Percentiles rank a stretch among this genome's conserved stretches.
Evolutionary conservation across 2,797 vertebrate species (phyloP).

Genomic region (Holocentrus rufus): DNA sequence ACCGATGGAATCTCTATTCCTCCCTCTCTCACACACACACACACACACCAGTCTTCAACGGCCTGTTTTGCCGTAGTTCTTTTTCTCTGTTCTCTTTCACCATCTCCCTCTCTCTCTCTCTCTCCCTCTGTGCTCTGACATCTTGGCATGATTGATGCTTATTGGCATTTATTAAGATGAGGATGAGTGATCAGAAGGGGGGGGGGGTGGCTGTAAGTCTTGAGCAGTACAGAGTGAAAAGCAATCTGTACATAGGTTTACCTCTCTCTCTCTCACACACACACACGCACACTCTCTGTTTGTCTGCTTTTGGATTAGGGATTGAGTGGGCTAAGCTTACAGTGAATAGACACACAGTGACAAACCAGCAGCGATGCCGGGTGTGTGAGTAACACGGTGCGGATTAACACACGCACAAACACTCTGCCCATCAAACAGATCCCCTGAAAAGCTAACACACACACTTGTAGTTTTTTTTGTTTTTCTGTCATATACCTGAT

Average conservation of each 20-base stretch:
- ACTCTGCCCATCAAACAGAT: slow-evolving; percentile 64
- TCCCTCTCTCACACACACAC: not conserved
- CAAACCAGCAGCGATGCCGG: slow-evolving; percentile 48
- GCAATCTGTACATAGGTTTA: slow-evolving; percentile 25
- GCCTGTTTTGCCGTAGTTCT: not conserved
- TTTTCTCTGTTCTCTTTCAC: not conserved
- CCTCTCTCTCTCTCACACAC: slow-evolving; percentile 12
- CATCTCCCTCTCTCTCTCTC: not conserved
- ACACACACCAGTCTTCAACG: not conserved
- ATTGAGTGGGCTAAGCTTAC: slow-evolving; percentile 66
- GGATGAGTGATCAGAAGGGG: not conserved
- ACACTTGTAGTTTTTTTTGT: slow-evolving; percentile 2
- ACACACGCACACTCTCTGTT: slow-evolving; percentile 4
- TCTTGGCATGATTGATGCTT: slow-evolving; percentile 33
- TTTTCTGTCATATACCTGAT: not conserved
- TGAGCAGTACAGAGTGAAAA: not conserved
- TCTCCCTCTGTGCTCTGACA: not conserved
- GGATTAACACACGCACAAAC: slow-evolving; percentile 70
- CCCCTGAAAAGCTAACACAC: slow-evolving; percentile 33
- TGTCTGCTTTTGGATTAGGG: slow-evolving; percentile 60
- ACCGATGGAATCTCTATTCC: slow-evolving; percentile 61
- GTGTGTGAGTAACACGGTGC: slow-evolving; percentile 68
- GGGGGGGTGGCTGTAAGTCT: not conserved
- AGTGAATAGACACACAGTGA: slow-evolving; percentile 55
- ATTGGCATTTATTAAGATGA: slow-evolving; percentile 16